Conservation (phyloP, 2,888 invertebrate species). For the Adelphocoris suturalis region DNA sequence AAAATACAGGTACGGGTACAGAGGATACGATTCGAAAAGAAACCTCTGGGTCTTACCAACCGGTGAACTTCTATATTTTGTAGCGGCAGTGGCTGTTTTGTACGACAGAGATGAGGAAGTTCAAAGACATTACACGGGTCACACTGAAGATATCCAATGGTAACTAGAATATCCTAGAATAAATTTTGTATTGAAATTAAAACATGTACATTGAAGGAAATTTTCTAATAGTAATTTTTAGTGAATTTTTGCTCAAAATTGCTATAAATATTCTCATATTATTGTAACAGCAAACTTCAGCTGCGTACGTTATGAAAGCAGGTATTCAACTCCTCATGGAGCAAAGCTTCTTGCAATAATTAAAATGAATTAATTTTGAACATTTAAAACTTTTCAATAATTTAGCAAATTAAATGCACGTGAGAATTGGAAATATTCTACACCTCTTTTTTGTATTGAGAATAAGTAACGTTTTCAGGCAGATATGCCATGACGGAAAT, state of each 20-base stretch:
- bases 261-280: background rate
- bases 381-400: too few species aligned
- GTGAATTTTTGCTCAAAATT: background rate
- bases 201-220: background rate
- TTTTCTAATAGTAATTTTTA: background rate
- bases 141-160: constrained; percentile 96
- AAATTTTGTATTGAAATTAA: background rate
- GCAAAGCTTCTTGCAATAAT: too few species aligned
- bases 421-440: too few species aligned
- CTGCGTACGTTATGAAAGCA: too few species aligned
- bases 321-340: too few species aligned
- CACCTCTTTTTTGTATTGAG: too few species aligned
- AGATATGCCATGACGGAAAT: too few species aligned
- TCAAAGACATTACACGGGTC: constrained; percentile 93
- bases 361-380: too few species aligned
- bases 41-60: constrained; percentile 96
- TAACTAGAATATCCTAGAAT: constrained; percentile 78
- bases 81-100: constrained; percentile 94
- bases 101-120: constrained; percentile 92
- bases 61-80: constrained; percentile 94
- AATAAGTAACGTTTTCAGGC: too few species aligned
- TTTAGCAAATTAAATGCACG: too few species aligned
- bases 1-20: constrained; percentile 86
- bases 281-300: too few species aligned
- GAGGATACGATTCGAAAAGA: constrained; percentile 92